These are phyloP conservation scores for Andrena camellia DNA, from an alignment of 2,888 invertebrate genomes.

Conservation along the genomic window DNA sequence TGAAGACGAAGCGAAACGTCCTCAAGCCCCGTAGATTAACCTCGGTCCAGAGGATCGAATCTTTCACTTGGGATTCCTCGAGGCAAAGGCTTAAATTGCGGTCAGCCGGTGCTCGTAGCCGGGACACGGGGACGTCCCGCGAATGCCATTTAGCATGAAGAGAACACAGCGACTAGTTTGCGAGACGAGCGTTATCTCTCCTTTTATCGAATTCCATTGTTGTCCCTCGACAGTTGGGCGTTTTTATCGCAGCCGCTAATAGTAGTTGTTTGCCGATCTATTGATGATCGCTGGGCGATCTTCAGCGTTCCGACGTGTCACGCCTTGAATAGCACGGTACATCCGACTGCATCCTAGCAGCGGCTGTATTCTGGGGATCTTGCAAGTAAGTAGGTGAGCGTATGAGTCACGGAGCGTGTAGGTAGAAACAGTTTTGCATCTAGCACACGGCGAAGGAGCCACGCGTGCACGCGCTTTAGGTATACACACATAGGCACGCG, in stretches of 20 bases:
- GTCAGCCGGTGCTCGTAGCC: neutral
- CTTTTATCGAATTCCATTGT: conserved; percentile 33
- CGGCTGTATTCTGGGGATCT: conserved; percentile 30
- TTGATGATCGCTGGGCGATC: conserved; percentile 62
- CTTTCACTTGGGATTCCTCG: neutral
- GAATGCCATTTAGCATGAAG: conserved; percentile 12
- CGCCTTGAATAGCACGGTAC: conserved; percentile 18
- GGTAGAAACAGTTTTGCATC: conserved; percentile 14
- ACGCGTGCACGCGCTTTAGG: too few species aligned
- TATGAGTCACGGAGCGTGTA: conserved; percentile 31
- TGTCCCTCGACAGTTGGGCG: conserved; percentile 1
- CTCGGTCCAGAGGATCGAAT: neutral
- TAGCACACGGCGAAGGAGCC: neutral
- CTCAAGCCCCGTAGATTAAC: neutral
- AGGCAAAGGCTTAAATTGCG: neutral
- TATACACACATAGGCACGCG: neutral
- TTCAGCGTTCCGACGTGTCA: conserved; percentile 19
- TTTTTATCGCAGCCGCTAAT: conserved; percentile 13
- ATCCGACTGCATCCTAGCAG: conserved; percentile 1
- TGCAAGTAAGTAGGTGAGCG: conserved; percentile 37
- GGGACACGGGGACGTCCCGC: neutral
- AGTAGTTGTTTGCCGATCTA: conserved; percentile 44
- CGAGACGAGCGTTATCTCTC: conserved; percentile 3
- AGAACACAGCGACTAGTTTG: conserved; percentile 1
- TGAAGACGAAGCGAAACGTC: too few species aligned